A percentile compares a stretch with the other conserved stretches of the same genome.
These are phyloP conservation scores for Enteromius argenteus DNA, from an alignment of 2,797 vertebrate species.

Conservation along the genomic window DNA sequence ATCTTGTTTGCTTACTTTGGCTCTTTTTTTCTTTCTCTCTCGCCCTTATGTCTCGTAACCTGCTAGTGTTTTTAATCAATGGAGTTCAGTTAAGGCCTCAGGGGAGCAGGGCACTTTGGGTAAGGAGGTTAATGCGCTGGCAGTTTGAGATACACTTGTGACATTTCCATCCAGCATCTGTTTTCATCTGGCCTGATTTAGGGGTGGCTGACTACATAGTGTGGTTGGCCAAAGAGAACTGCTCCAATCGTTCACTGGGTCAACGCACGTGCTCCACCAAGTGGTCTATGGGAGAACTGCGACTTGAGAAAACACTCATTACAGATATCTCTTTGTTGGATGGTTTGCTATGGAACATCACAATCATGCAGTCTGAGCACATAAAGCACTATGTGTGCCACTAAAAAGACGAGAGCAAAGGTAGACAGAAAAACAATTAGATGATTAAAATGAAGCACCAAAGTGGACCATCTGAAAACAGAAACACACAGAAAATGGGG, in stretches of 20 bases:
- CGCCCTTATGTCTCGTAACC: slow-evolving; percentile 59
- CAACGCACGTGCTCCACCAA: slow-evolving; percentile 54
- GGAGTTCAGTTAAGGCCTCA: slow-evolving; percentile 64
- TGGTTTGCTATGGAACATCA: slow-evolving; percentile 5
- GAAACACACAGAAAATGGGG: slow-evolving; percentile 40
- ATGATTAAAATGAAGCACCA: slow-evolving; percentile 6
- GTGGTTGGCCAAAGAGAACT: slow-evolving; percentile 49
- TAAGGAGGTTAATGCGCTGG: slow-evolving; percentile 84
- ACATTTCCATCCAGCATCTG: slow-evolving; percentile 84
- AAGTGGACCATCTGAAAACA: slow-evolving; percentile 7
- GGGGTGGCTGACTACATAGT: slow-evolving; percentile 63
- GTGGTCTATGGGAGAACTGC: slow-evolving; percentile 69
- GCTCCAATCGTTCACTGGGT: slow-evolving; percentile 20
- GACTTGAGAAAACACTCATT: slow-evolving; percentile 12
- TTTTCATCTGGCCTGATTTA: slow-evolving; percentile 82
- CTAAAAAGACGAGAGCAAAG: slow-evolving; percentile 16
- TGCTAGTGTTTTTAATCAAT: slow-evolving; percentile 76
- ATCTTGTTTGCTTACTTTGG: slow-evolving; percentile 57
- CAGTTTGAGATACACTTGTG: slow-evolving; percentile 84
- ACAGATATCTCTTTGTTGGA: slow-evolving; percentile 8
- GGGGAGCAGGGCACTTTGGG: slow-evolving; percentile 73
- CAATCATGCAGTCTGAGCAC: slow-evolving; percentile 31
- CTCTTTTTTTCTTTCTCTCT: slow-evolving; percentile 14
- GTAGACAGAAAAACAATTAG: slow-evolving; percentile 9
- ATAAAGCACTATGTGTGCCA: slow-evolving; percentile 14